A percentile compares a stretch with the other conserved stretches of the same genome.
These are phyloP conservation scores for Pygocentrus nattereri DNA, from an alignment of 2,797 vertebrate genomes.

Conservation along the genomic window DNA sequence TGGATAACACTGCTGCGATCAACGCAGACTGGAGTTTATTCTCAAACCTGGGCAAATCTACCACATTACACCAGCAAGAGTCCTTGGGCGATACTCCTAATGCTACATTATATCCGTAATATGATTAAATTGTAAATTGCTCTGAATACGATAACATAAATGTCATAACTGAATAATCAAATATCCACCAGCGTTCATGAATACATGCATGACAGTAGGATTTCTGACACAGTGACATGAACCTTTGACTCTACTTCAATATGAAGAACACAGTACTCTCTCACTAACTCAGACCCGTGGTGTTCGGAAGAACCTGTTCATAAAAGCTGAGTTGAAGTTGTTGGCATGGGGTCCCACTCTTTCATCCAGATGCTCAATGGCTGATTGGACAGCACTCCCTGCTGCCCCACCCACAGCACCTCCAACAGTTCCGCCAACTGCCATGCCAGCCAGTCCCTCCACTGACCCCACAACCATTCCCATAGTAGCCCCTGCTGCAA, in stretches of 20 bases:
- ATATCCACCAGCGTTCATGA: not conserved
- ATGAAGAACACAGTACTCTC: not conserved
- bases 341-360: slow-evolving; percentile 69
- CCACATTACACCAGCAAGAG: no score
- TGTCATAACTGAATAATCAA: not conserved
- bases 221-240: not conserved
- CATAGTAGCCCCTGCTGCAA: slow-evolving; percentile 72
- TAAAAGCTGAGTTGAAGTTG: slow-evolving; percentile 80
- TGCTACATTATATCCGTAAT: no score
- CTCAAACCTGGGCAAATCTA: no score
- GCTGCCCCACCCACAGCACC: slow-evolving; percentile 75
- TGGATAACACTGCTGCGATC: no score
- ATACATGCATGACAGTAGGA: not conserved
- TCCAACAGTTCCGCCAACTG: slow-evolving; percentile 63
- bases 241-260: not conserved
- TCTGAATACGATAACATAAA: no score
- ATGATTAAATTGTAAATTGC: no score
- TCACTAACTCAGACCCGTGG: slow-evolving; percentile 50
- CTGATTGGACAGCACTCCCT: slow-evolving; percentile 77
- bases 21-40: no score
- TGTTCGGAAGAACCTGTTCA: slow-evolving; percentile 76
- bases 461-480: slow-evolving; percentile 74
- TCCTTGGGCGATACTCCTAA: no score
- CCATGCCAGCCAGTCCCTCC: slow-evolving; percentile 76
- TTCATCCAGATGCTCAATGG: slow-evolving; percentile 76